Conservation (phyloP, 2,797 vertebrate species). For the Acropternis orthonyx region DNA sequence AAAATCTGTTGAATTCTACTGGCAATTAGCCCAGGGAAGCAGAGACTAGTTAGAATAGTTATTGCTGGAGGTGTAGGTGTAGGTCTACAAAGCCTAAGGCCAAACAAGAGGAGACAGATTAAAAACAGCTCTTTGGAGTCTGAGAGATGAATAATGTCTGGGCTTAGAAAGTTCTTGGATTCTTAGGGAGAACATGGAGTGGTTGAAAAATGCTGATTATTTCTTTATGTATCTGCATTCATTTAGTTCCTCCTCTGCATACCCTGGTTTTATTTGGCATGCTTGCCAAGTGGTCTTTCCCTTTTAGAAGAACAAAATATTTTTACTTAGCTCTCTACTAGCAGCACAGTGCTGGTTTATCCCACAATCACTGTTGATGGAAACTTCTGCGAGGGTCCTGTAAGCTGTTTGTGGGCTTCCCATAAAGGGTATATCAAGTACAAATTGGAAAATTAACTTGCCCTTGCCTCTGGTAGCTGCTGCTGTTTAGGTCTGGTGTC, state of each 20-base stretch:
- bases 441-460: not conserved
- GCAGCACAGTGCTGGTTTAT: not conserved
- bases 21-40: slow-evolving; percentile 28
- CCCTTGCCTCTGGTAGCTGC: not conserved
- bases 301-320: not conserved
- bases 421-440: not conserved
- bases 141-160: not conserved
- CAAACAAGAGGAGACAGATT: slow-evolving; percentile 23
- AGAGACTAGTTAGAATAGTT: slow-evolving; percentile 31
- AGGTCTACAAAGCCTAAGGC: not conserved
- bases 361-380: not conserved
- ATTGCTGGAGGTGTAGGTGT: not conserved
- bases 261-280: not conserved
- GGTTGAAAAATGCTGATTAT: not conserved
- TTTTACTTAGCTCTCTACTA: not conserved
- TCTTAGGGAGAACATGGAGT: not conserved
- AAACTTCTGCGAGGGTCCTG: not conserved
- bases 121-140: slow-evolving; percentile 18
- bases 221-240: not conserved
- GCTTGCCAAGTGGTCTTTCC: not conserved
- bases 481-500: not conserved
- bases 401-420: not conserved
- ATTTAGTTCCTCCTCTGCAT: not conserved
- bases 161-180: not conserved
- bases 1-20: slow-evolving; percentile 12